Percentiles rank a stretch among this genome's conserved stretches.
These are phyloP conservation scores for Crossaster papposus DNA, from an alignment of 53 echinoderm and acorn worm genomes.

Conservation along the genomic window DNA sequence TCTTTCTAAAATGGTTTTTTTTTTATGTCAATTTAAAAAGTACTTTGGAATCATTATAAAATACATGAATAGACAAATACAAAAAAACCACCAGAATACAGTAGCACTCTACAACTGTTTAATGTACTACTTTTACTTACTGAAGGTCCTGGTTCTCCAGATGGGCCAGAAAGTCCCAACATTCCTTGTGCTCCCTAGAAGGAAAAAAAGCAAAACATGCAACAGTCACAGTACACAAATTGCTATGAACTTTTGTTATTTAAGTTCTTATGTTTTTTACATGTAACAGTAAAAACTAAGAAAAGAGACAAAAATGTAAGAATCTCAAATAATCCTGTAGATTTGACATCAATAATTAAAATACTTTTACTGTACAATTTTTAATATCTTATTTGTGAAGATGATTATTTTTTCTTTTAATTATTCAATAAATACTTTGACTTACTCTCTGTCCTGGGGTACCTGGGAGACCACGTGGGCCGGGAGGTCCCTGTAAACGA, in stretches of 20 bases:
- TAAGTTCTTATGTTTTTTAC: too few relatives aligned
- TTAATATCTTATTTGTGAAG: too few relatives aligned
- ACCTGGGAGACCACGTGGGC: slow-evolving; percentile 78
- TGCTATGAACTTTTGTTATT: background rate
- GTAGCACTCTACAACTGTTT: background rate
- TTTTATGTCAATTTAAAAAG: too few relatives aligned
- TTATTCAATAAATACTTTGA: background rate
- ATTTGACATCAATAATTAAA: too few relatives aligned
- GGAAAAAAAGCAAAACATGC: slow-evolving; percentile 3
- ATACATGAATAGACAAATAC: too few relatives aligned
- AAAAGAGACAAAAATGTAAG: too few relatives aligned
- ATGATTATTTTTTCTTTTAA: background rate
- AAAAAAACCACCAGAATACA: too few relatives aligned
- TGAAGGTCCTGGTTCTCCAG: slow-evolving; percentile 80
- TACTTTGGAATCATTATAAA: too few relatives aligned
- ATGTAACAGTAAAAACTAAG: too few relatives aligned
- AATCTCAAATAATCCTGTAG: too few relatives aligned
- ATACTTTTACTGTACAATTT: too few relatives aligned
- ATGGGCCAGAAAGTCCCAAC: slow-evolving; percentile 77
- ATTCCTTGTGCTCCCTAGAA: slow-evolving; percentile 76
- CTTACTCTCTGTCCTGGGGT: slow-evolving; percentile 60
- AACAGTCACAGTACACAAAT: background rate
- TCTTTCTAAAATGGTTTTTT: too few relatives aligned
- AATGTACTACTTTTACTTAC: slow-evolving; percentile 20
- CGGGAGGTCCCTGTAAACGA: slow-evolving; percentile 67